Percentiles rank a stretch among this genome's conserved stretches.
Conservation (phyloP, 2,797 vertebrate genomes). For the Spatula versicolor region DNA sequence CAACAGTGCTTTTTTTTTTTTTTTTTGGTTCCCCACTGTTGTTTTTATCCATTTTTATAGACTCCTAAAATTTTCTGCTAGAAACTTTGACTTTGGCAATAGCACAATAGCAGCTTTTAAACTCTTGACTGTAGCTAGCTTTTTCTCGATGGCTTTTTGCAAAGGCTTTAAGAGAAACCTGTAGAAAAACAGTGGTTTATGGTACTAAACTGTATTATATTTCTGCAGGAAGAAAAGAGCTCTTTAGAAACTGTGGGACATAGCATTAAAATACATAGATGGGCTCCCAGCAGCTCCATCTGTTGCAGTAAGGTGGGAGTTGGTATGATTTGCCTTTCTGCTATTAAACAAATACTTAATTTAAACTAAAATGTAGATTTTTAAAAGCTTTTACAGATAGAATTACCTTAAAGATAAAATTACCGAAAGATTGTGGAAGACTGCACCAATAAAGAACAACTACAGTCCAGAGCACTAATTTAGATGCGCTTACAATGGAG, state of each 20-base stretch:
- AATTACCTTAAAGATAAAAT: no score
- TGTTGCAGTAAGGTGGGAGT: constrained; percentile 45
- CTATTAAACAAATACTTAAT: background rate
- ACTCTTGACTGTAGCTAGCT: background rate
- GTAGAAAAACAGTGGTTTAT: background rate
- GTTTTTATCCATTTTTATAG: background rate
- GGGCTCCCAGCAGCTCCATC: constrained; percentile 49
- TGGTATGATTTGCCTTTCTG: background rate
- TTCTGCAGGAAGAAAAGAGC: background rate
- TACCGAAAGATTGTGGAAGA: background rate
- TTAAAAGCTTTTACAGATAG: background rate
- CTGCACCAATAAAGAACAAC: background rate
- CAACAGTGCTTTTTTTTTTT: background rate
- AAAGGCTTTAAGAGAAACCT: background rate
- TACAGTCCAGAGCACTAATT: background rate
- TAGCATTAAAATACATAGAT: background rate
- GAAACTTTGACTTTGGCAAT: background rate
- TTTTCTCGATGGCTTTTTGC: background rate
- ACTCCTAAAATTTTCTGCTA: background rate
- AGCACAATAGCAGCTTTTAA: background rate
- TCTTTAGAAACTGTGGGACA: background rate
- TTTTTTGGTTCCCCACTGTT: background rate
- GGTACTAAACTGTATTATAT: background rate
- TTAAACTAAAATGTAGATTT: background rate
- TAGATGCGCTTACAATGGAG: background rate